These are phyloP conservation scores for Heterochromis multidens DNA, from an alignment of 2,113 vertebrate genomes.

Conservation along the genomic window DNA sequence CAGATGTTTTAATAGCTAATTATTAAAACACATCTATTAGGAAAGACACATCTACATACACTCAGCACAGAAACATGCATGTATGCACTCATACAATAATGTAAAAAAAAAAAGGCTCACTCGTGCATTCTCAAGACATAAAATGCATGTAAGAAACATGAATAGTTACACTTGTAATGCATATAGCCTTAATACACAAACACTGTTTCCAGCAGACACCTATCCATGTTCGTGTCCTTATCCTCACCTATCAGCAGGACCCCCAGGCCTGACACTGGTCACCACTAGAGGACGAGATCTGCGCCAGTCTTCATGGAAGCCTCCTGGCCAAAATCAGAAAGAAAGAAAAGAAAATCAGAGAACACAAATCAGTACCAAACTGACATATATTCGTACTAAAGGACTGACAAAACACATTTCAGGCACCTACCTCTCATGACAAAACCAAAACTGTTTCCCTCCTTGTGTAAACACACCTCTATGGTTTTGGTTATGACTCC, in stretches of 20 bases:
- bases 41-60: not conserved
- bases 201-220: not conserved
- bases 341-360: constrained; percentile 15
- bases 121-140: not conserved
- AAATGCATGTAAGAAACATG: not conserved
- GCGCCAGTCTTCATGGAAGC: constrained; percentile 93
- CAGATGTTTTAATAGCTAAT: not conserved
- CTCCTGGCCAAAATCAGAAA: constrained; percentile 72
- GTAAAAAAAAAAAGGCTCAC: not conserved
- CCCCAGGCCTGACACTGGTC: constrained; percentile 88
- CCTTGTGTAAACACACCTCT: constrained; percentile 91
- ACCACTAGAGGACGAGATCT: constrained; percentile 90
- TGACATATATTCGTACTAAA: not conserved
- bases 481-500: constrained; percentile 90
- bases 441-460: constrained; percentile 96
- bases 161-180: not conserved
- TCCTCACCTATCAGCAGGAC: constrained; percentile 92
- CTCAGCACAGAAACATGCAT: not conserved
- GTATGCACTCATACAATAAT: not conserved
- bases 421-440: constrained; percentile 86
- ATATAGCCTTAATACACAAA: not conserved
- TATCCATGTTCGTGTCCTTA: not conserved
- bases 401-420: not conserved
- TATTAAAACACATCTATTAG: not conserved
- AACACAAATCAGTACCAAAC: not conserved